A percentile compares a stretch with the other conserved stretches of the same genome.
Conservation (phyloP, 2,113 vertebrate species). For the Pyrgilauda ruficollis region DNA sequence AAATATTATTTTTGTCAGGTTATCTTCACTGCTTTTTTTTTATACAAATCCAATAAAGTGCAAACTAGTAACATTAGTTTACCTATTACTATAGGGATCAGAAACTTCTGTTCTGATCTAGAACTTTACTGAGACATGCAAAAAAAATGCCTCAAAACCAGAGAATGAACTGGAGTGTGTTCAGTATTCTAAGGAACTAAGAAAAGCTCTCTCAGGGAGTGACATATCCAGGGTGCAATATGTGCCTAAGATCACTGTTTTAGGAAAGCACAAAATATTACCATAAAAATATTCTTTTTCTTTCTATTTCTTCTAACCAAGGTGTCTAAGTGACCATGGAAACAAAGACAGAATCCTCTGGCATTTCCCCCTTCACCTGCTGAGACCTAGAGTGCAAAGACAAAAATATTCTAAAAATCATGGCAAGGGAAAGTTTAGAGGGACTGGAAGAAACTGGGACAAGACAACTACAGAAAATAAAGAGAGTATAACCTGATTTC, state of each 20-base stretch:
- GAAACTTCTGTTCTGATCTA: neutral
- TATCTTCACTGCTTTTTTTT: neutral
- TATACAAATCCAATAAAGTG: neutral
- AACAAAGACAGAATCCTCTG: neutral
- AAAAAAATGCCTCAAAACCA: neutral
- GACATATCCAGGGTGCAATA: neutral
- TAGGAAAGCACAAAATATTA: neutral
- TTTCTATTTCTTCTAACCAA: neutral
- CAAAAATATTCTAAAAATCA: neutral
- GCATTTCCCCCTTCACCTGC: neutral
- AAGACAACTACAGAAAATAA: neutral
- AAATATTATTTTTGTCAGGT: neutral
- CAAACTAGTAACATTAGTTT: neutral
- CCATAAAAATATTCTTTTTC: neutral
- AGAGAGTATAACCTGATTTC: neutral
- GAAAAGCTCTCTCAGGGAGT: neutral
- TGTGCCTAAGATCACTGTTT: neutral
- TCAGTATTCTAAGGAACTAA: neutral
- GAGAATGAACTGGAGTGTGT: neutral
- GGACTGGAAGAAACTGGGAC: neutral
- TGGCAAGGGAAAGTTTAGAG: neutral
- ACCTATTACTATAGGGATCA: neutral
- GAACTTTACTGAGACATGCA: neutral
- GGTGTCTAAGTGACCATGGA: neutral
- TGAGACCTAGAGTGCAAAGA: neutral